Evolutionary conservation across 2,113 vertebrate species (phyloP).

Genomic region (Martes martes): DNA sequence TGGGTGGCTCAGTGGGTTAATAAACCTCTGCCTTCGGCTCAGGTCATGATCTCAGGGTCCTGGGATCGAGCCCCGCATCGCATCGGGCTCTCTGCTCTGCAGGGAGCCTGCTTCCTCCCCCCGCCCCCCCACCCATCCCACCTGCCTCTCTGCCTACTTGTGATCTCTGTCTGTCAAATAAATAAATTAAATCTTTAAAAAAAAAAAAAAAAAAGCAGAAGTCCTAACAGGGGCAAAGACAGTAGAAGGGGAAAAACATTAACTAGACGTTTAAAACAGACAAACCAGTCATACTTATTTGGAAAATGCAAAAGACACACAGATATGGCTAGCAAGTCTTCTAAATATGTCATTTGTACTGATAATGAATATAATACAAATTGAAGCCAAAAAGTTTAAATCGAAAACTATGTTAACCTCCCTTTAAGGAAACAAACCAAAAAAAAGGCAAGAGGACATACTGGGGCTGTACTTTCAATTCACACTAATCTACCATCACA

Average conservation of each 20-base stretch:
- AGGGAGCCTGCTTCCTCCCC: too few relatives aligned
- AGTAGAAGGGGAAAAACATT: not conserved
- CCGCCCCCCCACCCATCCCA: too few relatives aligned
- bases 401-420: not conserved
- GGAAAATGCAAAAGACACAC: not conserved
- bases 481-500: not conserved
- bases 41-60: too few relatives aligned
- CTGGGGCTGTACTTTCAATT: not conserved
- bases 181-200: too few relatives aligned
- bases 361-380: conserved; percentile 2
- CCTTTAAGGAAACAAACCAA: not conserved
- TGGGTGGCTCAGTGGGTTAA: too few relatives aligned
- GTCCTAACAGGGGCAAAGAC: not conserved
- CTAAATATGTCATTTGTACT: not conserved
- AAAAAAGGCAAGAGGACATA: not conserved
- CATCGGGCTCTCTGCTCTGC: too few relatives aligned
- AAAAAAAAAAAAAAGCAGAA: not conserved
- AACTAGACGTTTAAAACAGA: not conserved
- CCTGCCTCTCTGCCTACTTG: too few relatives aligned
- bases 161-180: too few relatives aligned
- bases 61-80: too few relatives aligned
- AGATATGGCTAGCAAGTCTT: not conserved
- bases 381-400: conserved; percentile 21
- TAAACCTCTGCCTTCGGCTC: too few relatives aligned
- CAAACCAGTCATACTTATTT: not conserved